Evolutionary conservation across 2,888 invertebrate species (phyloP).

Genomic region (Cephus spinipes): DNA sequence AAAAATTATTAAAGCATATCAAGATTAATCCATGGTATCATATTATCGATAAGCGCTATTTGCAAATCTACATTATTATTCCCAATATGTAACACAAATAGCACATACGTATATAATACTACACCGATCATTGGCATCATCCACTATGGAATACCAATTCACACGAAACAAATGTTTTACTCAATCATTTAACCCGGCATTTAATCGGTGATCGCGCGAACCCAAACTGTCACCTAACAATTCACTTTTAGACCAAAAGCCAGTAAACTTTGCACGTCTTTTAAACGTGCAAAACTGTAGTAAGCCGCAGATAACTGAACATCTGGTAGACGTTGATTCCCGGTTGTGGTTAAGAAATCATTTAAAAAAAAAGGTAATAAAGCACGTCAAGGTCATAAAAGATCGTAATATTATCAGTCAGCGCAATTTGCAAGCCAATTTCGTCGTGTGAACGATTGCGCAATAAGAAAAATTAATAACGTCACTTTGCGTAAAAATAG

Average conservation of each 20-base stretch:
- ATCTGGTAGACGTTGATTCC: too few species aligned
- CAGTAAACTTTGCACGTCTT: too few species aligned
- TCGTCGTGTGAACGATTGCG: not conserved
- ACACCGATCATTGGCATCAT: not conserved
- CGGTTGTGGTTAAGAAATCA: not conserved
- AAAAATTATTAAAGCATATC: not conserved
- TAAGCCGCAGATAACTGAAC: too few species aligned
- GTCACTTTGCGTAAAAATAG: not conserved
- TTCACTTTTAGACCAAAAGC: too few species aligned
- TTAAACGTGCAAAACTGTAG: too few species aligned
- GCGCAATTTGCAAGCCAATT: not conserved
- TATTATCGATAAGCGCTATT: not conserved
- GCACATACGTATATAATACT: not conserved
- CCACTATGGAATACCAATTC: not conserved
- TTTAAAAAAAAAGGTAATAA: not conserved
- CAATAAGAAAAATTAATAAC: not conserved
- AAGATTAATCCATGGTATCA: not conserved
- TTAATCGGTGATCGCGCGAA: too few species aligned
- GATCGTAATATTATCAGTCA: not conserved
- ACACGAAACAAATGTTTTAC: not conserved
- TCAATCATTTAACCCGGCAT: too few species aligned
- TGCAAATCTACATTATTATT: not conserved
- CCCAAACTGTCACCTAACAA: too few species aligned
- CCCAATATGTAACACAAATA: not conserved
- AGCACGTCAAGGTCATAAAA: not conserved